A percentile compares a stretch with the other conserved stretches of the same genome.
Evolutionary conservation across 35 echinoderm and acorn worm genomes (phyloP).

Genomic region (Ptychodera flava): DNA sequence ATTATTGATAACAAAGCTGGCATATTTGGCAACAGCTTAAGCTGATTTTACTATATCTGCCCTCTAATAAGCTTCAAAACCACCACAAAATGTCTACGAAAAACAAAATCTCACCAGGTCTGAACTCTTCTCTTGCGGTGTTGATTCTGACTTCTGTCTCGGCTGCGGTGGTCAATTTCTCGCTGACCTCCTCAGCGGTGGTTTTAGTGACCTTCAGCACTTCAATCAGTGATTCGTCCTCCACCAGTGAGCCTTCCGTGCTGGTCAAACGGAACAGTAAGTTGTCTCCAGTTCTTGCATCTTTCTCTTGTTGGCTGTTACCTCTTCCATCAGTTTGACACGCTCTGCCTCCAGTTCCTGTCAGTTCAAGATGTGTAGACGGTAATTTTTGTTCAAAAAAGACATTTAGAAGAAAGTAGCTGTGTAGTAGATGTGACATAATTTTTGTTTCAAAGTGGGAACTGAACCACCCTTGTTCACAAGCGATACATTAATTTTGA

Average conservation of each 20-base stretch:
- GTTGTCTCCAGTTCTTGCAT: constrained; percentile 97
- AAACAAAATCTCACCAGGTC: constrained; percentile 59
- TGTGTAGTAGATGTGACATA: no score
- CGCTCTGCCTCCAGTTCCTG: constrained; percentile 91
- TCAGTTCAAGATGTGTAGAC: no score
- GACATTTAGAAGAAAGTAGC: no score
- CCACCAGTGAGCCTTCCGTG: constrained; percentile 91
- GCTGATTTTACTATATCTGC: no score
- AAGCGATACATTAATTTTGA: no score
- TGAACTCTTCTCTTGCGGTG: constrained; percentile 95
- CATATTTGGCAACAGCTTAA: no score
- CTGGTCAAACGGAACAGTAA: constrained; percentile 87
- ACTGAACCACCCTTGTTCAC: no score
- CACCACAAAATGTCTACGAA: no score
- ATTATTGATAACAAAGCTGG: no score
- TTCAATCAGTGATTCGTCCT: constrained; percentile 91
- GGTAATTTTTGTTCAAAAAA: no score
- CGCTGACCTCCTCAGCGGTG: constrained; percentile 93
- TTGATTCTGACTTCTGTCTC: constrained; percentile 94
- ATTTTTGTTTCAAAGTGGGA: no score
- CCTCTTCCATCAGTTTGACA: constrained; percentile 96
- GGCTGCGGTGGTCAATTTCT: constrained; percentile 83
- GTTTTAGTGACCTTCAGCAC: constrained; percentile 84
- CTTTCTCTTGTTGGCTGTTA: constrained; percentile 92
- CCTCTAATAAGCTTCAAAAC: no score